A percentile compares a stretch with the other conserved stretches of the same genome.
Evolutionary conservation across 2,113 vertebrate species (phyloP).

Genomic region (Oreamnos americanus): DNA sequence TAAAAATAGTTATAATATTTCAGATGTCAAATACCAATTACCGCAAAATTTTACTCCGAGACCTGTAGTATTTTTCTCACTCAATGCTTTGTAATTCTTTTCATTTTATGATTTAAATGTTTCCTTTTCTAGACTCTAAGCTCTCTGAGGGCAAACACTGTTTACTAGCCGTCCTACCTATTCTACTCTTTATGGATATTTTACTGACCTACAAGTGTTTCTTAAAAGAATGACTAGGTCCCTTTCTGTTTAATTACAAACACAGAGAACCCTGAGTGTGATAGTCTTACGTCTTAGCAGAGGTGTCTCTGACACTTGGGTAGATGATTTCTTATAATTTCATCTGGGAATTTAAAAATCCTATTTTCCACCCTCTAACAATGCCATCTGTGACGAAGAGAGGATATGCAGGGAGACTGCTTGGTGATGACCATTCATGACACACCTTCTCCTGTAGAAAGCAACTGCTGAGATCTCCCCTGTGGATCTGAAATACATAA

Average conservation of each 20-base stretch:
- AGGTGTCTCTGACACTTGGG: neutral
- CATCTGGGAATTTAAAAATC: neutral
- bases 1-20: neutral
- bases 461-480: neutral
- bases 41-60: neutral
- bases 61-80: neutral
- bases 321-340: neutral
- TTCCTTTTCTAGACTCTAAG: constrained; percentile 7
- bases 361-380: neutral
- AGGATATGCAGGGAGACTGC: neutral
- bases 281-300: neutral
- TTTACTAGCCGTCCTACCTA: neutral
- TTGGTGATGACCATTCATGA: neutral
- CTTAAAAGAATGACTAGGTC: neutral
- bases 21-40: neutral
- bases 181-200: neutral
- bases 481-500: neutral
- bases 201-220: neutral
- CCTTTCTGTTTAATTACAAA: neutral
- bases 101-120: neutral
- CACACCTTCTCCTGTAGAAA: too few species aligned
- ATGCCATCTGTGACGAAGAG: neutral
- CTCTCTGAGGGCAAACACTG: neutral
- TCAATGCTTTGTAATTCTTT: neutral
- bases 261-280: neutral